phyloP scores from a whole-genome alignment of 2,113 vertebrate genomes.

The Carettochelys insculpta region DNA sequence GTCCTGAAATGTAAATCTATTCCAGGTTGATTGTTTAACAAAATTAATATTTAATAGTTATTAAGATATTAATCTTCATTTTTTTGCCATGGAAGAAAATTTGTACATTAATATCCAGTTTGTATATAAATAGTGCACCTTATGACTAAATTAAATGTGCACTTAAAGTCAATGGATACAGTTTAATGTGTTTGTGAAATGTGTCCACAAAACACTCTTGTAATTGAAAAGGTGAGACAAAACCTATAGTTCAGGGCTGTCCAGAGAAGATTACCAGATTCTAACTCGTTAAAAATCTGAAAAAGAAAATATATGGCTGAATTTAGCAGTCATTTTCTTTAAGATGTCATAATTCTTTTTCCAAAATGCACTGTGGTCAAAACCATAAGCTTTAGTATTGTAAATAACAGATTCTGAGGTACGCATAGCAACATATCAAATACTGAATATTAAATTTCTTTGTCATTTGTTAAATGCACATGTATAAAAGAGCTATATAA shows the following conservation, averaged over 20 bases:
- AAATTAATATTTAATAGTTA: background rate
- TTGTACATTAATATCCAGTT: background rate
- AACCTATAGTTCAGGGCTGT: background rate
- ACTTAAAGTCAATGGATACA: background rate
- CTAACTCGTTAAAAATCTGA: background rate
- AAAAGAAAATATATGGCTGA: background rate
- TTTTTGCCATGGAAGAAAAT: slow-evolving; percentile 31
- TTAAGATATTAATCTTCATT: background rate
- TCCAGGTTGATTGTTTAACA: slow-evolving; percentile 1
- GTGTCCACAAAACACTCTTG: background rate
- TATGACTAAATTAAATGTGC: background rate
- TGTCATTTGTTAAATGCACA: background rate
- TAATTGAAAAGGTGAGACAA: too few species aligned
- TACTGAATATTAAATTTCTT: background rate
- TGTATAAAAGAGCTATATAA: background rate
- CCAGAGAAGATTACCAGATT: background rate
- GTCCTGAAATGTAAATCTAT: background rate
- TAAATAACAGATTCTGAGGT: too few species aligned
- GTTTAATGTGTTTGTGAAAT: slow-evolving; percentile 3
- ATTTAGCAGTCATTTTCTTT: background rate
- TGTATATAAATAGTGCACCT: background rate
- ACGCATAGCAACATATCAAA: background rate
- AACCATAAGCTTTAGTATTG: background rate
- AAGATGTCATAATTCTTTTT: fast-evolving
- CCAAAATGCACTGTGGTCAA: background rate